Conservation (phyloP, 1,140 invertebrate genomes). For the Gryllus bimaculatus region DNA sequence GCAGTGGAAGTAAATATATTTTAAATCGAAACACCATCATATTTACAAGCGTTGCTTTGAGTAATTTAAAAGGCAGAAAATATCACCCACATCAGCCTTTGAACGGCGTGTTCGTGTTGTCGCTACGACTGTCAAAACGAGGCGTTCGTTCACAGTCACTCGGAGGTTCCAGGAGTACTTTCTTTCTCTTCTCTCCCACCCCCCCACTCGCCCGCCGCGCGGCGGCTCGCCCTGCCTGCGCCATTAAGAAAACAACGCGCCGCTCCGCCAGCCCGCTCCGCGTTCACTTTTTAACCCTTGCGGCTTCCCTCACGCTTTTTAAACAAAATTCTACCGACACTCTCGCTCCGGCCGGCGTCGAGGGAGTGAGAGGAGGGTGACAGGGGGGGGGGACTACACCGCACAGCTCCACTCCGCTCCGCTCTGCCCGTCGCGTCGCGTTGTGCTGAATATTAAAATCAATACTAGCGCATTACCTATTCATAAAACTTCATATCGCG, state of each 20-base stretch:
- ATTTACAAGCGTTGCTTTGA: no score
- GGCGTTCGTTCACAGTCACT: no score
- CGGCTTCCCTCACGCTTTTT: not conserved
- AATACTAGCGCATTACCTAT: constrained; percentile 27
- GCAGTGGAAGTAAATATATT: no score
- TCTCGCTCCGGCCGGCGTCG: not conserved
- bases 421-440: not conserved
- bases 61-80: no score
- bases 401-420: not conserved
- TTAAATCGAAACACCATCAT: no score
- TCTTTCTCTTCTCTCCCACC: not conserved
- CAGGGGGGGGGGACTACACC: no score
- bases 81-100: no score
- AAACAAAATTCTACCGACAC: not conserved
- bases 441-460: constrained; percentile 25
- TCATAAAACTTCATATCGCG: constrained; percentile 26
- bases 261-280: no score
- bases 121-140: no score
- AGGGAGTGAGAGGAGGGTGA: not conserved
- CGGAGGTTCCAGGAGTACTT: no score
- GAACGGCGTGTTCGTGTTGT: no score
- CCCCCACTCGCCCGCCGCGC: no score
- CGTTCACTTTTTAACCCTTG: not conserved
- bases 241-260: not conserved
- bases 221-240: not conserved